phyloP scores from a whole-genome alignment of 2,888 invertebrate genomes.

The Cryptus armator region DNA sequence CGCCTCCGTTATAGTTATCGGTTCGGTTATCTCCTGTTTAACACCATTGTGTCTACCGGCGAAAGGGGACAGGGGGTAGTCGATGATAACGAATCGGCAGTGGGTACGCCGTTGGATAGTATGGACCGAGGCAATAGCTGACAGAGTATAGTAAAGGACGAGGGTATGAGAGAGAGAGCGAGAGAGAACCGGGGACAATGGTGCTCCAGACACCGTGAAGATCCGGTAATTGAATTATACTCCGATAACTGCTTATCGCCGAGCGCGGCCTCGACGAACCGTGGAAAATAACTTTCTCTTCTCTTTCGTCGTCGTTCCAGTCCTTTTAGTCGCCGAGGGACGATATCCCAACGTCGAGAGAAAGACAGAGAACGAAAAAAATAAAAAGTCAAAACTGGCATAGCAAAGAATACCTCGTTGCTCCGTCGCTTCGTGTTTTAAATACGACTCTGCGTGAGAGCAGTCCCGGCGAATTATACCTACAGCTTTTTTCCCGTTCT shows the following conservation, averaged over 20 bases:
- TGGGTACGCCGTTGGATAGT: conserved; percentile 53
- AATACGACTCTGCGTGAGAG: conserved; percentile 58
- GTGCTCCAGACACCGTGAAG: conserved; percentile 78
- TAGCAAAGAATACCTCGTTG: conserved; percentile 23
- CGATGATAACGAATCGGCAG: conserved; percentile 81
- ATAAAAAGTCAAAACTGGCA: conserved; percentile 17
- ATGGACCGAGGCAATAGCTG: conserved; percentile 44
- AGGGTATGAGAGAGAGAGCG: conserved; percentile 59
- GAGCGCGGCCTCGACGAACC: conserved; percentile 61
- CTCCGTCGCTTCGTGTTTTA: conserved; percentile 21
- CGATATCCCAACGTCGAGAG: conserved; percentile 16
- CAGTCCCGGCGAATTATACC: conserved; percentile 24
- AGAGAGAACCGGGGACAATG: conserved; percentile 75
- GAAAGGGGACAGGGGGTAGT: conserved; percentile 59
- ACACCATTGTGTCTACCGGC: conserved; percentile 80
- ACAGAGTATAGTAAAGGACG: conserved; percentile 32
- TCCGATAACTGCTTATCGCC: conserved; percentile 81
- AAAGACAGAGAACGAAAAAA: conserved; percentile 5
- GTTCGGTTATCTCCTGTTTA: conserved; percentile 82
- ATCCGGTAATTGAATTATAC: conserved; percentile 84
- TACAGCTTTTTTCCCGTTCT: neutral
- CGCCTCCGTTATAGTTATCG: conserved; percentile 73
- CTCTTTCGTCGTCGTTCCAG: conserved; percentile 42
- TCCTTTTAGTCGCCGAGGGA: conserved; percentile 32
- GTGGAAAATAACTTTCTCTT: conserved; percentile 70